Conservation (phyloP, 2,888 invertebrate genomes). For the Pseudococcus jackbeardsleyi region DNA sequence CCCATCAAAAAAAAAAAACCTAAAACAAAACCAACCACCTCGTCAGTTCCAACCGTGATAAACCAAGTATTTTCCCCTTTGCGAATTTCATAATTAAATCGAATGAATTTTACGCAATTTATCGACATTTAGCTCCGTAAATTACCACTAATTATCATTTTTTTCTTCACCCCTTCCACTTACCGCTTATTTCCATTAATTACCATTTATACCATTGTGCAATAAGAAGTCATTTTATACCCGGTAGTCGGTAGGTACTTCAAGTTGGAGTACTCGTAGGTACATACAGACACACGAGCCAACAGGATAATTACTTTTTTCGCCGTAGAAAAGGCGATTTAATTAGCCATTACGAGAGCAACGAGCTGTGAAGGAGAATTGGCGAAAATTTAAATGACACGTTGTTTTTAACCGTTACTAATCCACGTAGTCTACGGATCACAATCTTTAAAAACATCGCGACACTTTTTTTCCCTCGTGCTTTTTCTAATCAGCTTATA, state of each 20-base stretch:
- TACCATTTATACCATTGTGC: conserved; percentile 2
- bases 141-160: conserved; percentile 1
- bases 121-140: conserved; percentile 22
- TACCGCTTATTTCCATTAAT: background rate
- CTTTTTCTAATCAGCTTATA: background rate
- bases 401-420: conserved; percentile 28
- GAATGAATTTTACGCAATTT: background rate
- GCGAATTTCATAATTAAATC: background rate
- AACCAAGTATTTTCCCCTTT: background rate
- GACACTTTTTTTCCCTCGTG: background rate
- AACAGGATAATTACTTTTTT: conserved; percentile 3
- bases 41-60: background rate
- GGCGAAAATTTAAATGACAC: conserved; percentile 16
- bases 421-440: background rate
- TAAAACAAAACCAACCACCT: background rate
- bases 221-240: background rate
- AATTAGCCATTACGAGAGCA: conserved; percentile 11
- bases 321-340: background rate
- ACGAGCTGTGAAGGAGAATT: conserved; percentile 15
- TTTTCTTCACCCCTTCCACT: background rate
- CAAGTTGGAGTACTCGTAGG: background rate
- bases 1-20: conserved; percentile 4
- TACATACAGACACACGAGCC: background rate
- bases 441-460: background rate
- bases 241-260: background rate